phyloP scores from a whole-genome alignment of 2,888 invertebrate species.

The Rhamnusium bicolor region DNA sequence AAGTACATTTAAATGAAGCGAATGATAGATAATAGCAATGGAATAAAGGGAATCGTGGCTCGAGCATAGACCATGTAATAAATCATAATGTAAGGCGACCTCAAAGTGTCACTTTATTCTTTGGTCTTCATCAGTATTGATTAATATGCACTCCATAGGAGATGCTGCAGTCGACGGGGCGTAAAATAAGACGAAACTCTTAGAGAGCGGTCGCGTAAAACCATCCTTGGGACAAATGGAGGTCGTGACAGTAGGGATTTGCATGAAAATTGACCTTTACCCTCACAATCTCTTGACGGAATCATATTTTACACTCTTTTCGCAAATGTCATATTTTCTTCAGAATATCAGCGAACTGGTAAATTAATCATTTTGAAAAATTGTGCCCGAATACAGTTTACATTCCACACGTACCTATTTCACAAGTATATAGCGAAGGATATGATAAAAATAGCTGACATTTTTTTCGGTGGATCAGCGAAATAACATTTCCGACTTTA shows the following conservation, averaged over 20 bases:
- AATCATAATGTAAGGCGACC: conserved; percentile 58
- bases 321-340: conserved; percentile 41
- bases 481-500: neutral
- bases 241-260: conserved; percentile 65
- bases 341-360: conserved; percentile 31
- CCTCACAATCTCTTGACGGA: conserved; percentile 41
- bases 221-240: conserved; percentile 61
- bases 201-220: conserved; percentile 47
- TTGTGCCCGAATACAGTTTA: neutral
- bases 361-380: conserved; percentile 41
- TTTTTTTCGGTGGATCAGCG: neutral
- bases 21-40: conserved; percentile 47
- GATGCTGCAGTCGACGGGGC: conserved; percentile 62
- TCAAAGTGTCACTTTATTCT: conserved; percentile 59
- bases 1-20: conserved; percentile 43
- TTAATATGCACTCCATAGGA: conserved; percentile 62
- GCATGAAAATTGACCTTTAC: conserved; percentile 67
- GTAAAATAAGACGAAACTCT: conserved; percentile 65
- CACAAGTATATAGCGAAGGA: neutral
- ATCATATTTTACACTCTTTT: conserved; percentile 47
- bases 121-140: conserved; percentile 64
- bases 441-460: neutral
- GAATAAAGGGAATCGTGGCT: conserved; percentile 37
- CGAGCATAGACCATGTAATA: conserved; percentile 47
- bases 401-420: neutral